Base-by-base conservation (phyloP, 2,113 vertebrate species). In the Mohoua ochrocephala region DNA sequence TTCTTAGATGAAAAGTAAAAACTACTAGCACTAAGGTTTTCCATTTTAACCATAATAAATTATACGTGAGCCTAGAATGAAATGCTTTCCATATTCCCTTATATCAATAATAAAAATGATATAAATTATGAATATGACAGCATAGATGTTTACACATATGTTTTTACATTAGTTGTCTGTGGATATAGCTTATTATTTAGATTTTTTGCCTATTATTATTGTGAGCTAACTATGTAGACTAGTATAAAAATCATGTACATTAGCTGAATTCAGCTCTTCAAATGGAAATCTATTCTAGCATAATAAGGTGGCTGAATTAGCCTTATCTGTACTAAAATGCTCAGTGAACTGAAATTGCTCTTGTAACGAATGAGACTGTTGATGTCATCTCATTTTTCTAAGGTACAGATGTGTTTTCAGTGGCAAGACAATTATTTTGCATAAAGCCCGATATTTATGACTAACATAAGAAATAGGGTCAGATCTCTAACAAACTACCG, bases 231-330 rank as follows among this genome's bases (percentile, higher is more conserved):
- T 91, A 67, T 84, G 83, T 95, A 68, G 85, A 91, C 75, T 87
- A 93, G 93, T 84, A 50, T 78, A 91, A 92, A 96, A 96, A 57
- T 83, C 45, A 77, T 71, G 83, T 87, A 85, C 53, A 83, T 93
- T 95, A 95, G 80, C 83, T 94, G 64, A 81, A 84, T 63, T 91
- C 87, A 84, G 75, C 74, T 95, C 91, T 94, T 96, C 85, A 88
- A 94, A 92, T 63, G 84, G 76, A 84, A 84, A 91, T 94, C 85
- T 96, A 80, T 88, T 96, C 83, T 67, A 74, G 80, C 52, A 53
- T 84, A 83, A 83, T 91, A 91, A 90, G 60, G 57, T n/a, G 71
- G 71, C 64, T 60, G 56, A 96, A 95, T 97, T 90, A 92, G 56
- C 78, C 82, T 96, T 96, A 80, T 95, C 65, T 71, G 76, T 91